Evolutionary conservation across 2,797 vertebrate genomes (phyloP).

Genomic region (Rhabdophis nuchalis): DNA sequence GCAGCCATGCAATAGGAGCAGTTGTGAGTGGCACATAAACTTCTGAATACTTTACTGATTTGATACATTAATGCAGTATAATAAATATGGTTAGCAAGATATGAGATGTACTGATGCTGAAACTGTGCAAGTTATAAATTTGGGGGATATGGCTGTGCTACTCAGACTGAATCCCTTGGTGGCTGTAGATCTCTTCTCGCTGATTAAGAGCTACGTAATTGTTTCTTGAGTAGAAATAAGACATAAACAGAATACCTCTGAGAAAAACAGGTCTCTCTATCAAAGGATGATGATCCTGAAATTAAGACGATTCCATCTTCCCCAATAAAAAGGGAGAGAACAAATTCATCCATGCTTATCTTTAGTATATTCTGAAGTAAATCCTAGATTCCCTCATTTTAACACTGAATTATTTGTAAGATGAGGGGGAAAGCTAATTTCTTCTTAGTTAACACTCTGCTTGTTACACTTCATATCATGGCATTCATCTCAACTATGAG

Average conservation of each 20-base stretch:
- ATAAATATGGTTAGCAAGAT: neutral
- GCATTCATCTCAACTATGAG: neutral
- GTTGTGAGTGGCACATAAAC: constrained; percentile 2
- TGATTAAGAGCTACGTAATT: neutral
- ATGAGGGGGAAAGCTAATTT: neutral
- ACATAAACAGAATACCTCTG: neutral
- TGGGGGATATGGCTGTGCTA: neutral
- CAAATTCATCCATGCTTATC: neutral
- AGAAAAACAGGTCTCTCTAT: neutral
- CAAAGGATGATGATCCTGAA: neutral
- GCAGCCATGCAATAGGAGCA: constrained; percentile 2
- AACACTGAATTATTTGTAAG: neutral
- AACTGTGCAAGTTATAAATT: neutral
- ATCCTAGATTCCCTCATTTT: neutral
- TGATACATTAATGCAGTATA: neutral
- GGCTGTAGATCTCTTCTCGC: neutral
- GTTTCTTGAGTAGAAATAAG: neutral
- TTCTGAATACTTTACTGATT: neutral
- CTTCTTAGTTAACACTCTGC: neutral
- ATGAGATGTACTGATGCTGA: neutral
- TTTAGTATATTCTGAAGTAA: neutral
- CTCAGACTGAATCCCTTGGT: neutral
- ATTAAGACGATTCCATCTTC: neutral
- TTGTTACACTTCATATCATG: neutral
- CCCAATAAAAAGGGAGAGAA: neutral